A percentile compares a stretch with the other conserved stretches of the same genome.
phyloP scores from a whole-genome alignment of 2,888 invertebrate genomes.

The Dioctria rufipes region DNA sequence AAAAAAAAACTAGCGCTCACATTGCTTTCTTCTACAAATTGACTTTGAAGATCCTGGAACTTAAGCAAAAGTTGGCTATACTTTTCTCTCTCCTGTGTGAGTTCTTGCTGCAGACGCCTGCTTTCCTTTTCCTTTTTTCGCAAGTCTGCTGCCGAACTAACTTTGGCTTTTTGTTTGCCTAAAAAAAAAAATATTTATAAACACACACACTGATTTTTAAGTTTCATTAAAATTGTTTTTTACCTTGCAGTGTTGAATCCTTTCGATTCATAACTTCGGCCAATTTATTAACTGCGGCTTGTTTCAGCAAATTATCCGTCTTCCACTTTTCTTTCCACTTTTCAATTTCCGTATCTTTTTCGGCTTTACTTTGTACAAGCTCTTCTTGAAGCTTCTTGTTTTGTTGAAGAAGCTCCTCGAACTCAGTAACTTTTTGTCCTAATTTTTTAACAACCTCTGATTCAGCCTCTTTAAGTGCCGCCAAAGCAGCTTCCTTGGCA shows the following conservation, averaged over 20 bases:
- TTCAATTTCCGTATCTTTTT: conserved; percentile 83
- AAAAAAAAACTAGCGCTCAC: conserved; percentile 66
- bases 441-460: conserved; percentile 77
- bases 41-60: conserved; percentile 89
- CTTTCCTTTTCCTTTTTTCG: conserved; percentile 95
- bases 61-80: conserved; percentile 89
- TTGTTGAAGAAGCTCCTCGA: conserved; percentile 85
- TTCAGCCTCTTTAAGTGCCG: conserved; percentile 84
- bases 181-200: conserved; percentile 63
- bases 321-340: conserved; percentile 87
- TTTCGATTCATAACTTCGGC: conserved; percentile 98
- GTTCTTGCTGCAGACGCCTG: conserved; percentile 93
- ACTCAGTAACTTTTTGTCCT: conserved; percentile 79
- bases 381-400: conserved; percentile 86
- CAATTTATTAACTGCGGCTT: conserved; percentile 96
- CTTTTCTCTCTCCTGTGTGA: conserved; percentile 95
- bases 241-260: conserved; percentile 76
- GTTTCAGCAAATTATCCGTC: conserved; percentile 89
- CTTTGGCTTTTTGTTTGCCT: conserved; percentile 85
- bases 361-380: conserved; percentile 76
- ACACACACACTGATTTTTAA: background rate
- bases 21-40: conserved; percentile 86
- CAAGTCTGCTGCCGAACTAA: conserved; percentile 82
- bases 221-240: conserved; percentile 64
- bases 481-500: conserved; percentile 83